Evolutionary conservation across 2,797 vertebrate genomes (phyloP), one percentile per base, ranked within the genome.

Genomic region (Meda fulgida): DNA sequence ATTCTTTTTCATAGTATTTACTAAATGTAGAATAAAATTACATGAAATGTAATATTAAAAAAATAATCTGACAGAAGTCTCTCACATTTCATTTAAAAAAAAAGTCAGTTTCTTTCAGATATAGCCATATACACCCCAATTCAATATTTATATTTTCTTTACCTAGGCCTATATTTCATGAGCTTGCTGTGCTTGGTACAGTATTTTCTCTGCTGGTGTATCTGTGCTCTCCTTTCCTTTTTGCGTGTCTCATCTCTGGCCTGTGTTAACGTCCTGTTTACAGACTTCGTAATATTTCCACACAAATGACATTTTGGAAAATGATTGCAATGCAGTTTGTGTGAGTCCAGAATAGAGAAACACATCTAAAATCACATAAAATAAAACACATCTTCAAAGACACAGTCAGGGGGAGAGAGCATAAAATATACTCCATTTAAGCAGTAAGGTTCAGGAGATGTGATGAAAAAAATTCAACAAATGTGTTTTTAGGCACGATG

Each of bases 341-440:
- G 55, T 60, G 55, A 23, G 55, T 60, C n/a, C 23, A n/a, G 55
- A 60, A 26, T 60, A 11, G 53, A n/a, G 53, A 48, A 48, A 48
- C 46, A 3, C 1, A 63, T 63, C n/a, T 3, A 63, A 26, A 63
- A 14, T 63, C 11, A 63, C 11, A 63, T 29, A 63, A 29, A 29
- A 63, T 63, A 63, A 90, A 89, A 86, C 87, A 88, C 88, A 91
- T 90, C 87, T 91, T 93, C 90, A 92, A 36, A 73, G 67, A 69
- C 73, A 79, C 75, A 80, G 77, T 86, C 75, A 34, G 81, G 55
- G 71, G 76, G 69, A 78, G 79, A 78, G 84, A 84, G 87, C 38
- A 79, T 69, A 14, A 23, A 58, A 40, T 78, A 43, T 40, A 66
- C 34, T 53, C 36, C n/a, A n/a, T 31, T 72, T 53, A 43, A 87